phyloP scores from a whole-genome alignment of 2,113 vertebrate species.

The Triplophysa tibetana region DNA sequence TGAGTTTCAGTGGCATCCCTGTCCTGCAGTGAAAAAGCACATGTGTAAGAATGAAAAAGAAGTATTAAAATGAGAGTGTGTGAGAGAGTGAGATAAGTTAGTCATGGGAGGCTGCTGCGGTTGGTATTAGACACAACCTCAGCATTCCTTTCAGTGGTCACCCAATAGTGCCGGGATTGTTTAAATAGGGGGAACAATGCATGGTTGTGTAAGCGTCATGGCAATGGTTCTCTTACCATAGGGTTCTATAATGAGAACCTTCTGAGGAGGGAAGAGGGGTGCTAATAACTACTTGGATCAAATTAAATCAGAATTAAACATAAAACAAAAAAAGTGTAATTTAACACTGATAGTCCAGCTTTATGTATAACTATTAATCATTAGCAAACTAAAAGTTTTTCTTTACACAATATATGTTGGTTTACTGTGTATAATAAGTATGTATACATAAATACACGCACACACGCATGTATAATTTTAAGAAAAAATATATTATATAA shows the following conservation, averaged over 20 bases:
- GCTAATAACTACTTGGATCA: not conserved
- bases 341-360: constrained; percentile 46
- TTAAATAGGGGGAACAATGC: constrained; percentile 23
- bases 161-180: constrained; percentile 8
- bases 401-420: too few relatives aligned
- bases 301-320: not conserved
- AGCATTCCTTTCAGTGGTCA: constrained; percentile 34
- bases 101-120: constrained; percentile 39
- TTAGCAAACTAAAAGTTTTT: too few relatives aligned
- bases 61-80: not conserved
- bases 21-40: not conserved
- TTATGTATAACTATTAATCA: not conserved
- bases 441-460: too few relatives aligned
- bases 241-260: constrained; percentile 25
- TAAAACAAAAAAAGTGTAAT: not conserved
- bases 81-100: constrained; percentile 11
- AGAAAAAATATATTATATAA: too few relatives aligned
- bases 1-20: too few relatives aligned
- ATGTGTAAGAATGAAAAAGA: not conserved
- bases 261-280: not conserved
- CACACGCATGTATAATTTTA: too few relatives aligned
- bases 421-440: too few relatives aligned
- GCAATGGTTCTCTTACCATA: not conserved
- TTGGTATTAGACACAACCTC: constrained; percentile 24
- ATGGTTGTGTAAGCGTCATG: constrained; percentile 11